Conservation (phyloP, 2,797 vertebrate species). For the Peromyscus attwateri region DNA sequence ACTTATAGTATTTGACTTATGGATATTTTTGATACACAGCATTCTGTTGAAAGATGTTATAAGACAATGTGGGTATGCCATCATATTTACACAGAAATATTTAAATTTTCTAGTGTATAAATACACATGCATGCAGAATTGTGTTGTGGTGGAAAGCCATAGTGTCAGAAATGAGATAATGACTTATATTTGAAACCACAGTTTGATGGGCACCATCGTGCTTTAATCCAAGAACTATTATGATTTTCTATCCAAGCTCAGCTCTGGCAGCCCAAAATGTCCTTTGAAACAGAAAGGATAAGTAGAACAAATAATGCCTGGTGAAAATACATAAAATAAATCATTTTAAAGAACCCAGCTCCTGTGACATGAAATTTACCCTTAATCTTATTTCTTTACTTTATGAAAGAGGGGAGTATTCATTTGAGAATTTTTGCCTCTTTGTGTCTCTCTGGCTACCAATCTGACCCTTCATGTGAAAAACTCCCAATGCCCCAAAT, state of each 20-base stretch:
- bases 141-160: neutral
- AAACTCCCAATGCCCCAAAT: conserved; percentile 69
- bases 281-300: conserved; percentile 39
- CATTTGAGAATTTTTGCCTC: conserved; percentile 17
- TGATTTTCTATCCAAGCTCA: neutral
- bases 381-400: conserved; percentile 69
- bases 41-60: neutral
- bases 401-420: conserved; percentile 54
- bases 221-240: neutral
- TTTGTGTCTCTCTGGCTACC: conserved; percentile 77
- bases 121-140: neutral
- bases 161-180: neutral
- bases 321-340: conserved; percentile 53
- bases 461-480: conserved; percentile 74
- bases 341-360: conserved; percentile 28
- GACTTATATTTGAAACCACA: neutral
- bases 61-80: neutral
- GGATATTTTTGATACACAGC: neutral
- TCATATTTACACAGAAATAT: neutral
- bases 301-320: conserved; percentile 23
- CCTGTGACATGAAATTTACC: conserved; percentile 58
- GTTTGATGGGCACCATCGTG: neutral
- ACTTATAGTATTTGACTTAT: conserved; percentile 34
- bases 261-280: neutral
- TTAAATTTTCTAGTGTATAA: neutral